Evolutionary conservation across 1,140 invertebrate genomes (phyloP).

Genomic region (Anadara kagoshimensis): DNA sequence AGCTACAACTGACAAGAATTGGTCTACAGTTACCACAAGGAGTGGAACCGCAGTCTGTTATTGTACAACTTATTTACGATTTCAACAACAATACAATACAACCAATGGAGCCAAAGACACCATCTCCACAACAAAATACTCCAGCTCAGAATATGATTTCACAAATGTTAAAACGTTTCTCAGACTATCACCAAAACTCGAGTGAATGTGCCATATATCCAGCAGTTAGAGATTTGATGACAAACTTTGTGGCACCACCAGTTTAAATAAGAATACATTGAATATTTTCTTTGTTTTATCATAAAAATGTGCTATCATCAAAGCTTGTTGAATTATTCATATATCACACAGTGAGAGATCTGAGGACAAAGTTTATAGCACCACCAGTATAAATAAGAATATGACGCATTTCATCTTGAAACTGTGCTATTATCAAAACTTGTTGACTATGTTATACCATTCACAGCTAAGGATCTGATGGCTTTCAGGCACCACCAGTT

Average conservation of each 20-base stretch:
- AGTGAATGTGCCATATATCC: slow-evolving; percentile 90
- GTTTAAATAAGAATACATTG: too few species aligned
- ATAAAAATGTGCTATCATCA: too few species aligned
- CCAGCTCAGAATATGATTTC: slow-evolving; percentile 75
- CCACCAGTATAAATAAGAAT: slow-evolving; percentile 24
- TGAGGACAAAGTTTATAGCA: slow-evolving; percentile 77
- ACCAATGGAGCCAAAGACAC: slow-evolving; percentile 83
- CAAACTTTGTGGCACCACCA: slow-evolving; percentile 79
- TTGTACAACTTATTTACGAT: slow-evolving; percentile 92
- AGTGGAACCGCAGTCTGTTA: slow-evolving; percentile 85
- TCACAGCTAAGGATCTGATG: too few species aligned
- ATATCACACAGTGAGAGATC: too few species aligned
- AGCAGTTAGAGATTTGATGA: slow-evolving; percentile 88
- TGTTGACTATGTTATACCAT: too few species aligned
- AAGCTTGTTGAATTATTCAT: too few species aligned
- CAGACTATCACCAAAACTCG: slow-evolving; percentile 76
- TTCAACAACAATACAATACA: slow-evolving; percentile 88
- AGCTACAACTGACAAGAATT: slow-evolving; percentile 89
- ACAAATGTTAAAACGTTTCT: slow-evolving; percentile 82
- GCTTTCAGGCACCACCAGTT: slow-evolving; percentile 72
- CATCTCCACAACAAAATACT: slow-evolving; percentile 59
- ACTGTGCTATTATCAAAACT: too few species aligned
- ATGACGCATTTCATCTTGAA: too few species aligned
- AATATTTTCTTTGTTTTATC: too few species aligned
- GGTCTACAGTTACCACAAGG: slow-evolving; percentile 79